These are phyloP conservation scores for Macroramphosus scolopax DNA, from an alignment of 2,797 vertebrate genomes.

Conservation along the genomic window DNA sequence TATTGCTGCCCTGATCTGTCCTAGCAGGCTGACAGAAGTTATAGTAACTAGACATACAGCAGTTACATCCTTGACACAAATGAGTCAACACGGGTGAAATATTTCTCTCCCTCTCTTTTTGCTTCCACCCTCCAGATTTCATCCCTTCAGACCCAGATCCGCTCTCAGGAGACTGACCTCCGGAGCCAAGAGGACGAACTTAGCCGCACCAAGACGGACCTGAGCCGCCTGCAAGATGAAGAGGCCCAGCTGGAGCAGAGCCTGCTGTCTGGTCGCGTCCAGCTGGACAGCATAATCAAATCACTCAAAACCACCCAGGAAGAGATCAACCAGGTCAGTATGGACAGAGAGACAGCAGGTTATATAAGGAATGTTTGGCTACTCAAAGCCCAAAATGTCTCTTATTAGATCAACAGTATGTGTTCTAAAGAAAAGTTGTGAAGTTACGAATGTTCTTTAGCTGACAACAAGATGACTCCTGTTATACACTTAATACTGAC, in stretches of 20 bases:
- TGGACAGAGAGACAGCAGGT: not conserved
- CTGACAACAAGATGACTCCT: no score
- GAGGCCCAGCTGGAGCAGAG: slow-evolving; percentile 91
- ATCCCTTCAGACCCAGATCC: slow-evolving; percentile 89
- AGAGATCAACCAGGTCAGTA: slow-evolving; percentile 91
- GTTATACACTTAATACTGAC: no score
- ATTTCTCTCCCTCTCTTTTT: no score
- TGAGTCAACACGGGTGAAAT: no score
- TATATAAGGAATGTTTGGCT: no score
- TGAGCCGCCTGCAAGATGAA: slow-evolving; percentile 90
- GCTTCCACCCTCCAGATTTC: slow-evolving; percentile 83
- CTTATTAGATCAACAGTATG: no score
- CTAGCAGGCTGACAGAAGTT: not conserved
- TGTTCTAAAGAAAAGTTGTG: no score
- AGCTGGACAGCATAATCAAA: slow-evolving; percentile 91
- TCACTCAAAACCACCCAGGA: slow-evolving; percentile 92
- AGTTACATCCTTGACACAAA: not conserved
- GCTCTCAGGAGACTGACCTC: slow-evolving; percentile 87
- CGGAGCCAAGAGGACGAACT: slow-evolving; percentile 90
- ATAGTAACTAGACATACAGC: not conserved
- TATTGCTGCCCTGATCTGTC: not conserved
- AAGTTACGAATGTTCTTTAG: no score
- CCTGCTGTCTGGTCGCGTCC: slow-evolving; percentile 85
- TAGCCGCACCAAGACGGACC: slow-evolving; percentile 83
- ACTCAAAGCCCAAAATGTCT: no score